Conservation (phyloP, 2,888 invertebrate species). For the Lithophane leautieri region DNA sequence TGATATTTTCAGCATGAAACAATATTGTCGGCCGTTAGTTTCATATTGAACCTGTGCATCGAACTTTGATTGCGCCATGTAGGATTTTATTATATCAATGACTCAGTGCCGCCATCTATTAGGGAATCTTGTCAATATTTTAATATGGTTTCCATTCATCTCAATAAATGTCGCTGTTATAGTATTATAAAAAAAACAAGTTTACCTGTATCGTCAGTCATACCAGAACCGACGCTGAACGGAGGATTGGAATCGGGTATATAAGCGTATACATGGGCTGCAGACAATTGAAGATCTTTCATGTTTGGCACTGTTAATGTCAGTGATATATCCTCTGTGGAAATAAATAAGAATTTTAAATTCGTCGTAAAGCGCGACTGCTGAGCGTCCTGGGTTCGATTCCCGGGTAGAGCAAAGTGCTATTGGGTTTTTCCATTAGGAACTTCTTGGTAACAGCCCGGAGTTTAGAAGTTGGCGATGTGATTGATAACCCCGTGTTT, state of each 20-base stretch:
- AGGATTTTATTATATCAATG: neutral
- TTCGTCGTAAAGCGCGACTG: no score
- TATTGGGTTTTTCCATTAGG: no score
- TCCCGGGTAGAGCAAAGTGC: no score
- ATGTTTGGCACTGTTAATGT: constrained; percentile 34
- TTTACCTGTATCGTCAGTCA: constrained; percentile 33
- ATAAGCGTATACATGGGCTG: constrained; percentile 30
- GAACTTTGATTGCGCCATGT: neutral
- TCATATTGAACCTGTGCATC: neutral
- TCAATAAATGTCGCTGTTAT: neutral
- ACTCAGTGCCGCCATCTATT: constrained; percentile 10
- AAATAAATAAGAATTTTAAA: neutral
- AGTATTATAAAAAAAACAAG: neutral
- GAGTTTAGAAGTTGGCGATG: no score
- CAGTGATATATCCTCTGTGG: constrained; percentile 33
- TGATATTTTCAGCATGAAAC: neutral
- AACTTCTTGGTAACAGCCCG: no score
- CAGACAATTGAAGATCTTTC: constrained; percentile 18
- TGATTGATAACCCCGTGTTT: no score
- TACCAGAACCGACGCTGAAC: constrained; percentile 18
- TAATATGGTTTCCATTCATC: neutral
- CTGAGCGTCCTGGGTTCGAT: no score
- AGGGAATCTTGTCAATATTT: neutral
- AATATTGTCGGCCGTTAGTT: neutral
- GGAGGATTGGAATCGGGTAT: constrained; percentile 40